Percentiles rank a stretch among this genome's conserved stretches.
phyloP scores from a whole-genome alignment of 2,113 vertebrate species.

The Chaetura pelagica region DNA sequence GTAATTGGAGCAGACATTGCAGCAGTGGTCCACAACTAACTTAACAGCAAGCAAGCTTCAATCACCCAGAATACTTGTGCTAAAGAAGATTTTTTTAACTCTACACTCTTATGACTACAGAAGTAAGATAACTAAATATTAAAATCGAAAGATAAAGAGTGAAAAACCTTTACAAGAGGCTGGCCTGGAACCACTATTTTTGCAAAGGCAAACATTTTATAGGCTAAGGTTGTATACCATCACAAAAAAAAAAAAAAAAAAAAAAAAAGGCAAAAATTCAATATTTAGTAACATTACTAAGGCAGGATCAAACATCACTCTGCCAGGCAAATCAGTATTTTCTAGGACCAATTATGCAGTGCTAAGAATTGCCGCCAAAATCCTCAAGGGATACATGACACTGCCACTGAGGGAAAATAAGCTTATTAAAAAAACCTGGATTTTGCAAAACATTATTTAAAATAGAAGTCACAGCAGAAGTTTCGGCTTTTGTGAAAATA shows the following conservation, averaged over 20 bases:
- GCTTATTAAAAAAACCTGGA: not conserved
- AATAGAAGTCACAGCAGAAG: not conserved
- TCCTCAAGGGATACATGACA: not conserved
- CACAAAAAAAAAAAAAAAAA: not conserved
- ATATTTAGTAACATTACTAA: not conserved
- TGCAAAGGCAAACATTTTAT: not conserved
- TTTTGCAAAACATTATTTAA: not conserved
- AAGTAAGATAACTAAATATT: not conserved
- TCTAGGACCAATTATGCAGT: accelerated
- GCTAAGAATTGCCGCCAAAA: not conserved
- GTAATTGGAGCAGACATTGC: not conserved
- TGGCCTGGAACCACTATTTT: not conserved
- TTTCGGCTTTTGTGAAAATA: not conserved
- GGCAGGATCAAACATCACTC: not conserved
- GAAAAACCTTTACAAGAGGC: not conserved
- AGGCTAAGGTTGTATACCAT: not conserved
- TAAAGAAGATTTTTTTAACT: not conserved
- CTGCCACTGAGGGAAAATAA: not conserved
- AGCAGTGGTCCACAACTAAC: not conserved
- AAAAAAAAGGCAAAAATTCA: not conserved
- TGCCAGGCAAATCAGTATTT: not conserved
- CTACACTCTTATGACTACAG: not conserved
- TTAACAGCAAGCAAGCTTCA: not conserved
- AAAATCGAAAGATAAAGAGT: not conserved
- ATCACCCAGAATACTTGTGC: not conserved